phyloP scores from a whole-genome alignment of 2,797 vertebrate species.

The Sphaeramia orbicularis region DNA sequence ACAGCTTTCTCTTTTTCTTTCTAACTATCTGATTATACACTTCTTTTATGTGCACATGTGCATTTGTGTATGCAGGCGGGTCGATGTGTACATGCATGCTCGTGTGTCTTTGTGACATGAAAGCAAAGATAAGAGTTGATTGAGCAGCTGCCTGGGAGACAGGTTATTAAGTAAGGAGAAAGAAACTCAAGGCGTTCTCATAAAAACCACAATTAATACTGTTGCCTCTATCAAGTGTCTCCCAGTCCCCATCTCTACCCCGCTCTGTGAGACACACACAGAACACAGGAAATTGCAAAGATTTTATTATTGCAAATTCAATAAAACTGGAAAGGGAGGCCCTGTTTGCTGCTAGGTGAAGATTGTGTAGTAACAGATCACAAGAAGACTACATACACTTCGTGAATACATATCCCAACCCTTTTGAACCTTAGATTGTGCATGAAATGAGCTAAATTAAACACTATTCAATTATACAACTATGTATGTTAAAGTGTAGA shows the following conservation, averaged over 20 bases:
- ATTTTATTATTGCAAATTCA: constrained; percentile 88
- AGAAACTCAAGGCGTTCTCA: constrained; percentile 73
- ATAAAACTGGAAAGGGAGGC: constrained; percentile 77
- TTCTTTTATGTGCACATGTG: constrained; percentile 39
- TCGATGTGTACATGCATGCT: constrained; percentile 12
- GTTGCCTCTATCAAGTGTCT: constrained; percentile 81
- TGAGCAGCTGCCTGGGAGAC: constrained; percentile 80
- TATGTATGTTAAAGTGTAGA: too few relatives aligned
- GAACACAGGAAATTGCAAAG: constrained; percentile 89
- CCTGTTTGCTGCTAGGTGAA: constrained; percentile 62
- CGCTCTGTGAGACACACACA: constrained; percentile 63
- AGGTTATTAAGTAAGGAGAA: constrained; percentile 85
- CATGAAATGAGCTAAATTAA: constrained; percentile 33
- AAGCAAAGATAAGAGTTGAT: constrained; percentile 84
- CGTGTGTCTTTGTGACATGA: constrained; percentile 71
- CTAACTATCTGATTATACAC: constrained; percentile 56
- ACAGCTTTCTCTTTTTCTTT: constrained; percentile 10
- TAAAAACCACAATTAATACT: constrained; percentile 86
- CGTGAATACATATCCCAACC: constrained; percentile 32
- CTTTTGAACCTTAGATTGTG: constrained; percentile 25
- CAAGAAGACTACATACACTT: constrained; percentile 28
- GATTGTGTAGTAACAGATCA: constrained; percentile 40
- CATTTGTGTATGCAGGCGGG: constrained; percentile 18
- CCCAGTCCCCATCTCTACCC: constrained; percentile 71
- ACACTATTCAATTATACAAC: neutral